A percentile compares a stretch with the other conserved stretches of the same genome.
These are phyloP conservation scores for Cyanistes caeruleus DNA, from an alignment of 2,113 vertebrate genomes.

Conservation along the genomic window DNA sequence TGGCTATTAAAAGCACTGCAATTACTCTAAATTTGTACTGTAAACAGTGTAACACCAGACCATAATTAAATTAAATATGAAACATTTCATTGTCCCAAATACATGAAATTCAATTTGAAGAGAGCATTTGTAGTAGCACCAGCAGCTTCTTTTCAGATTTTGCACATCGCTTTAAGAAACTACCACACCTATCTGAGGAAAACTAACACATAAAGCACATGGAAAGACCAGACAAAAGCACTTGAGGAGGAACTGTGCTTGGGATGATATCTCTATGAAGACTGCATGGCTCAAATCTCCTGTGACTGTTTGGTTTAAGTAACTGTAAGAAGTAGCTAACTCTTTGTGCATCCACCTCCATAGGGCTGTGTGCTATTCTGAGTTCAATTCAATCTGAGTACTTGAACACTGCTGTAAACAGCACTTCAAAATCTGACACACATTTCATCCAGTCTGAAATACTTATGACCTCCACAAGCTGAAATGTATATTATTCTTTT, in stretches of 20 bases:
- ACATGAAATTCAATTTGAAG: neutral
- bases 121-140: neutral
- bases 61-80: slow-evolving; percentile 14
- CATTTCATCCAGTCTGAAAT: neutral
- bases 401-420: neutral
- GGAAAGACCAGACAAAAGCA: neutral
- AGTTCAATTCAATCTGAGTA: neutral
- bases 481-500: neutral
- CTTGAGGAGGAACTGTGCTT: neutral
- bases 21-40: slow-evolving; percentile 28
- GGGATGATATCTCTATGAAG: neutral
- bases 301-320: neutral
- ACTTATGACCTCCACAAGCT: neutral
- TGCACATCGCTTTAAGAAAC: neutral
- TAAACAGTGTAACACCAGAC: neutral
- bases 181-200: neutral
- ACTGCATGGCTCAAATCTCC: neutral
- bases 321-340: neutral
- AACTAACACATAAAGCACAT: neutral
- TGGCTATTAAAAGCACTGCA: neutral
- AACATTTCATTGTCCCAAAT: neutral
- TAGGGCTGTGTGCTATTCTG: neutral
- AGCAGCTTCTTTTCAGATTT: neutral
- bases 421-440: neutral
- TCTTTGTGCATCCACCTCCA: neutral